Percentiles rank a stretch among this genome's conserved stretches.
Evolutionary conservation across 2,888 invertebrate species (phyloP).

Genomic region (Muscina levida): DNA sequence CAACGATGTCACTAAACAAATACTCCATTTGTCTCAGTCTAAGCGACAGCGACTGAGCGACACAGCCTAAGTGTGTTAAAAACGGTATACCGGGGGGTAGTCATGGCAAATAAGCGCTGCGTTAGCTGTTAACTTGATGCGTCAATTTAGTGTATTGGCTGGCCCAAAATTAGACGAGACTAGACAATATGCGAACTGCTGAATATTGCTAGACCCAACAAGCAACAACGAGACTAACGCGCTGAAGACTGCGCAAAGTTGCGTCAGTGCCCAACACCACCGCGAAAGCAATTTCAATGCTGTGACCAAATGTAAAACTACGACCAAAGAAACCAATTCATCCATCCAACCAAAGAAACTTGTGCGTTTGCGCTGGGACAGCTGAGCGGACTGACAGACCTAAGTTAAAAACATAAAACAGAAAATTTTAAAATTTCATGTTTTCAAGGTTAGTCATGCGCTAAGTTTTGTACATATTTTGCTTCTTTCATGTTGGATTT

Average conservation of each 20-base stretch:
- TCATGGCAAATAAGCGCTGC: slow-evolving; percentile 21
- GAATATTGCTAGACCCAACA: neutral
- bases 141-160: slow-evolving; percentile 49
- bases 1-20: slow-evolving; percentile 45
- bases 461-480: slow-evolving; percentile 30
- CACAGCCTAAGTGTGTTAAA: neutral
- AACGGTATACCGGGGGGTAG: no score
- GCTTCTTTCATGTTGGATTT: slow-evolving; percentile 19
- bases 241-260: slow-evolving; percentile 31
- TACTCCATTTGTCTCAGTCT: slow-evolving; percentile 53
- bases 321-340: slow-evolving; percentile 11
- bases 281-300: slow-evolving; percentile 32
- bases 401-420: slow-evolving; percentile 10
- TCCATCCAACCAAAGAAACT: no score
- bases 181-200: neutral
- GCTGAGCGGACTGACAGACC: neutral
- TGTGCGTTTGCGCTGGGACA: neutral
- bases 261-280: slow-evolving; percentile 43
- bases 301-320: slow-evolving; percentile 48
- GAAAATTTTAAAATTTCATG: slow-evolving; percentile 44
- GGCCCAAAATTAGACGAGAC: slow-evolving; percentile 39
- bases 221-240: neutral
- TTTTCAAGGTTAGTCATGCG: slow-evolving; percentile 57
- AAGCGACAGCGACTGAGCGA: neutral
- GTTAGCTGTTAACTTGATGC: slow-evolving; percentile 26